phyloP scores from a whole-genome alignment of 2,113 vertebrate species.

The Pteruthius melanotis region DNA sequence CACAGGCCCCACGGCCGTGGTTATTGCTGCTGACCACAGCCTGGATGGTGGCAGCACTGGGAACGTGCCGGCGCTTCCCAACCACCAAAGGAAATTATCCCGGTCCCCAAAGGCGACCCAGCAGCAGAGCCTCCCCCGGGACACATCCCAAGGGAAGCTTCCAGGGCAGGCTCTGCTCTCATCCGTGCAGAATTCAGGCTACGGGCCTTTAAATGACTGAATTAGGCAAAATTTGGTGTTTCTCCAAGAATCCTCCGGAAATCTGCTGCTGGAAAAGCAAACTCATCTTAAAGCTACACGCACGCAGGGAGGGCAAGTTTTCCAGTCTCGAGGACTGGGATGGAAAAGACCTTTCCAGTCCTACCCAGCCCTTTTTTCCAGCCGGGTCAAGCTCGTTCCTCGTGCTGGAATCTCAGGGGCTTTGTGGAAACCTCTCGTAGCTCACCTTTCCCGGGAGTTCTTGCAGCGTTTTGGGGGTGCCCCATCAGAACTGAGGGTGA shows the following conservation, averaged over 20 bases:
- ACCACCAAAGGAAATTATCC: accelerated
- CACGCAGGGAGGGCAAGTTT: background rate
- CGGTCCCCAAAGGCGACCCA: accelerated
- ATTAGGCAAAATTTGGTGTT: conserved; percentile 55
- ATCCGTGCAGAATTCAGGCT: background rate
- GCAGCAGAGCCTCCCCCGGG: accelerated
- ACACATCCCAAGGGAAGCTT: background rate
- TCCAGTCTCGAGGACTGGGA: background rate
- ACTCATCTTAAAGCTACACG: conserved; percentile 50
- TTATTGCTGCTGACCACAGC: accelerated
- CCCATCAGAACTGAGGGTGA: background rate
- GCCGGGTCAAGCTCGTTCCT: background rate
- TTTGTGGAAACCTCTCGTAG: accelerated
- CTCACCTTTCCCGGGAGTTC: accelerated
- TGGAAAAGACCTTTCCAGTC: background rate
- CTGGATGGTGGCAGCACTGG: background rate
- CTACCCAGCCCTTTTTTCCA: background rate
- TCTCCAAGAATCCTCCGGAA: conserved; percentile 65
- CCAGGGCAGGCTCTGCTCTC: accelerated
- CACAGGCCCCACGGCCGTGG: background rate
- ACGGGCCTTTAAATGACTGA: conserved; percentile 8
- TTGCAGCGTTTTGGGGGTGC: accelerated
- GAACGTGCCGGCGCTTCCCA: accelerated
- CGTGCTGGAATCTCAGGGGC: accelerated
- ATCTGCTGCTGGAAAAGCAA: conserved; percentile 64